phyloP scores from a whole-genome alignment of 2,888 invertebrate genomes.

The Pyrocoelia pectoralis region DNA sequence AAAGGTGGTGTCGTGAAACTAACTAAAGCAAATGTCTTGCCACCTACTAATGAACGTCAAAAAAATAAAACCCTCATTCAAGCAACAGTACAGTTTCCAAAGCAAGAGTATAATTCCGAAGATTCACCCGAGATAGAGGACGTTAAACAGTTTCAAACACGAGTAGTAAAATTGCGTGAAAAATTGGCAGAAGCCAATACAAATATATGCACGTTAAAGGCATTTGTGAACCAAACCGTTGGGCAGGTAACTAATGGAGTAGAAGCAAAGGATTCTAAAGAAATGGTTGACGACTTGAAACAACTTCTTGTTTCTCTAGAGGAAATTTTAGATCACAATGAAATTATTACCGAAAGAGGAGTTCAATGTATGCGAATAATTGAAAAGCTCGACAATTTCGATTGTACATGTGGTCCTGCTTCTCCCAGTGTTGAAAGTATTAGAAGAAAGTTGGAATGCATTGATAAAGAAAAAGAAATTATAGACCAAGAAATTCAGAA shows the following conservation, averaged over 20 bases:
- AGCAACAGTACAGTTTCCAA: no score
- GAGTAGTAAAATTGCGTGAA: neutral
- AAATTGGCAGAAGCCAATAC: neutral
- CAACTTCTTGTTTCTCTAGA: slow-evolving; percentile 9
- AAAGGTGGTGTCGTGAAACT: no score
- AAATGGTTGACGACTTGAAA: neutral
- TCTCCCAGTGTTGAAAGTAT: slow-evolving; percentile 16
- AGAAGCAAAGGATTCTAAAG: neutral
- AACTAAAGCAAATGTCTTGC: no score
- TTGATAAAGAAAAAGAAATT: slow-evolving; percentile 9
- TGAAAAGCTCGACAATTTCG: slow-evolving; percentile 11
- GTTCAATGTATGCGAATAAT: neutral
- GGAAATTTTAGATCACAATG: neutral
- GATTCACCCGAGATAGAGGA: no score
- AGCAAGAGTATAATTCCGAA: no score
- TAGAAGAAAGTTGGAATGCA: slow-evolving; percentile 4
- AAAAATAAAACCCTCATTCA: no score
- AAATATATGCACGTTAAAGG: slow-evolving; percentile 14
- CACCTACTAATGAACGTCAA: no score
- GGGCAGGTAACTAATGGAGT: neutral
- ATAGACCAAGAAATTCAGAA: slow-evolving; percentile 13
- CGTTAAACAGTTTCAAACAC: neutral
- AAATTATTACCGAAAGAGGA: slow-evolving; percentile 4
- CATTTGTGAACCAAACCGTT: slow-evolving; percentile 8
- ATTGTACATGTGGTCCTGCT: neutral